Evolutionary conservation across 2,113 vertebrate genomes (phyloP), one percentile per base, ranked within the genome.

Genomic region (Salvator merianae): DNA sequence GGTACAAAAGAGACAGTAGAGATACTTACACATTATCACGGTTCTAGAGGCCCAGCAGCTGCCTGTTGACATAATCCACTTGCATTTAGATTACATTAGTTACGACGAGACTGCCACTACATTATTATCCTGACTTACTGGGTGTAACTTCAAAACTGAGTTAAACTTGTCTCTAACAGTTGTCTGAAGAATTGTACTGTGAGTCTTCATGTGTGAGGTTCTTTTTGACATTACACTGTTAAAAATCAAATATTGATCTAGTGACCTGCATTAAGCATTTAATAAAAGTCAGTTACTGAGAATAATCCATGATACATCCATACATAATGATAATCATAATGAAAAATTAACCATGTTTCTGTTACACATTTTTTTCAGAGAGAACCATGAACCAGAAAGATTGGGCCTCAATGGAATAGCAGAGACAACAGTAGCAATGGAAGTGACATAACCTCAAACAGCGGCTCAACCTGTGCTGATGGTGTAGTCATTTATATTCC

Each of bases 361-460:
- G 65, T 38, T 24, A 86, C 53, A 34, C n/a, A 69, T 0, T 87
- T 40, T 91, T 47, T 87, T 38, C 91, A 99, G 98, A 97, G 97
- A 98, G 95, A 96, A 97, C 92, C 96, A 97, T 1, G 97, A 99
- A 80, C 97, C 97, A 43, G 98, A 99, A 88, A 96, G 97, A 87
- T 94, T 97, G 92, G 96, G 97, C 88, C 90, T 98, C 89, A 99
- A 98, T 18, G 98, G 98, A 91, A 94, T 98, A 89, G 96, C 98
- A 55, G 98, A 99, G 96, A 98, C 96, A 78, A 98, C 97, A 96
- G 96, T 98, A 77, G 97, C 97, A 75, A 99, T 98, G 98, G 98
- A 99, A 82, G 98, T 99, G 96, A 99, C 98, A 97, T 98, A 97
- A 96, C 97, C 93, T 84, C 91, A 89, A 50, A 59, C 78, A 4